Evolutionary conservation across 2,888 invertebrate species (phyloP).

Genomic region (Campoplex nolae): DNA sequence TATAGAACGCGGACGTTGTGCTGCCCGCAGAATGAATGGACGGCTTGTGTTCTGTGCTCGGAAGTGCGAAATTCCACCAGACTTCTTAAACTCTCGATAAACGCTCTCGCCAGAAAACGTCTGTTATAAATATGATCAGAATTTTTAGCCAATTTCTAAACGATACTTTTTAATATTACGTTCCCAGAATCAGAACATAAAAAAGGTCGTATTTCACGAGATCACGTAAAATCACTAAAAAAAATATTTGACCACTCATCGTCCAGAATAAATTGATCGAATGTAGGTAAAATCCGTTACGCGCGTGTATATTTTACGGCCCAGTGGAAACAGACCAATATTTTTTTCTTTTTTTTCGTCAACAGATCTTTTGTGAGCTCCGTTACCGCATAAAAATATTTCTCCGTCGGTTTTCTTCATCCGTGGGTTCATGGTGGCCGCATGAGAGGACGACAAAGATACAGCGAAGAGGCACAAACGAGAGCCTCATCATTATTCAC

Average conservation of each 20-base stretch:
- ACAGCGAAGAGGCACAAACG: slow-evolving; percentile 25
- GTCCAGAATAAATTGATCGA: slow-evolving; percentile 31
- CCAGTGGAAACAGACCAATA: slow-evolving; percentile 11
- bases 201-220: slow-evolving; percentile 11
- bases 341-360: slow-evolving; percentile 29
- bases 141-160: slow-evolving; percentile 16
- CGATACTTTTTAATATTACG: neutral
- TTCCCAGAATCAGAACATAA: slow-evolving; percentile 17
- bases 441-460: slow-evolving; percentile 34
- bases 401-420: slow-evolving; percentile 41
- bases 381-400: slow-evolving; percentile 39
- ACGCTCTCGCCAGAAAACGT: neutral
- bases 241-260: slow-evolving; percentile 31
- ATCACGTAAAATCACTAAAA: slow-evolving; percentile 14
- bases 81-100: slow-evolving; percentile 24
- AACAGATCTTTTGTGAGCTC: slow-evolving; percentile 55
- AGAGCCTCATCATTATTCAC: slow-evolving; percentile 61
- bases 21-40: slow-evolving; percentile 66
- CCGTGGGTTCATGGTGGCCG: slow-evolving; percentile 29
- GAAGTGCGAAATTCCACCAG: slow-evolving; percentile 56
- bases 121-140: neutral
- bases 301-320: slow-evolving; percentile 23
- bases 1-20: slow-evolving; percentile 60
- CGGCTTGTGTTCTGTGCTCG: slow-evolving; percentile 56
- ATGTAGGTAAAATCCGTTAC: slow-evolving; percentile 20